A percentile compares a stretch with the other conserved stretches of the same genome.
phyloP scores from a whole-genome alignment of 2,113 vertebrate genomes.

The Microcebus lehilahytsara region DNA sequence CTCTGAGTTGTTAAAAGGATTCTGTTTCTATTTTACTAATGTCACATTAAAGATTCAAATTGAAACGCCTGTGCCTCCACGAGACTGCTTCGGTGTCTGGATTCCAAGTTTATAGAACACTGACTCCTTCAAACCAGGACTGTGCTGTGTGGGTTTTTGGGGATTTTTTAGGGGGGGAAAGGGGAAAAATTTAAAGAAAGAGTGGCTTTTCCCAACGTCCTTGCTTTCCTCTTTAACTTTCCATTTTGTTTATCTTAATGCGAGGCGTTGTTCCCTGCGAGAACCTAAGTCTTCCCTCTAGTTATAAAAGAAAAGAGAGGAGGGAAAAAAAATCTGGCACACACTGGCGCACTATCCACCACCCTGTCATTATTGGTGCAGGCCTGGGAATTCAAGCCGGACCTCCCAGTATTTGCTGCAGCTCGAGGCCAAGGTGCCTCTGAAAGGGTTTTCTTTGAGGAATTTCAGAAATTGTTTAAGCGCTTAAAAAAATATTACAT shows the following conservation, averaged over 20 bases:
- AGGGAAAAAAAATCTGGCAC: constrained; percentile 81
- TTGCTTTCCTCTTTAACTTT: constrained; percentile 79
- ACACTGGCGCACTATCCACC: constrained; percentile 81
- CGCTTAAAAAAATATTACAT: constrained; percentile 73
- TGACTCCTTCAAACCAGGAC: constrained; percentile 41
- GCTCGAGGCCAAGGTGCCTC: constrained; percentile 88
- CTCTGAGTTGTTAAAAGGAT: constrained; percentile 22
- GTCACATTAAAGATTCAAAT: constrained; percentile 67
- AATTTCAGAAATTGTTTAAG: constrained; percentile 81
- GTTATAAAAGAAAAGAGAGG: constrained; percentile 74
- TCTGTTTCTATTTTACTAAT: constrained; percentile 38
- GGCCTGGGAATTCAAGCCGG: constrained; percentile 85
- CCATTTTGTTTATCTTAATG: constrained; percentile 83
- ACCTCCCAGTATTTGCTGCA: constrained; percentile 91
- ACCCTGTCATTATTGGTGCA: constrained; percentile 88
- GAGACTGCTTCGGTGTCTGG: constrained; percentile 46
- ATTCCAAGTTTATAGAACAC: constrained; percentile 53
- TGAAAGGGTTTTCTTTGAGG: constrained; percentile 87
- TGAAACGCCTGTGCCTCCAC: constrained; percentile 20
- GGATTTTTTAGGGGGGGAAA: not conserved
- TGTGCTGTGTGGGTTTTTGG: not conserved
- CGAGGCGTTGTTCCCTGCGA: constrained; percentile 78
- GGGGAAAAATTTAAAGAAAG: constrained; percentile 20
- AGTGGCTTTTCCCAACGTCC: constrained; percentile 62
- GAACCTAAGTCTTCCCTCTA: constrained; percentile 79